Evolutionary conservation across 2,797 vertebrate genomes (phyloP).

Genomic region (Hozukius guyotensis): DNA sequence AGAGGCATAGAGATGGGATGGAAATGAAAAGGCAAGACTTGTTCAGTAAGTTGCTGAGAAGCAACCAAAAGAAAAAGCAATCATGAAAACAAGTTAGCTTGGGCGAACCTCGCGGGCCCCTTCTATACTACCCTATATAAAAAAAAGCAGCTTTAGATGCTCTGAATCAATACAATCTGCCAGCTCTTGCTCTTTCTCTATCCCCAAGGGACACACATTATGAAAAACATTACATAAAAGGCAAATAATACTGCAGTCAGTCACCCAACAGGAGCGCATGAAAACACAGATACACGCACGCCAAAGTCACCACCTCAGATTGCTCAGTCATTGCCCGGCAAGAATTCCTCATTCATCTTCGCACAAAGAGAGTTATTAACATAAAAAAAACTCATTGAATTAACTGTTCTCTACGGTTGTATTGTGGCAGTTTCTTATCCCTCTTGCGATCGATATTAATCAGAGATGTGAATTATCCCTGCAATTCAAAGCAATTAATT

Average conservation of each 20-base stretch:
- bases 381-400: slow-evolving; percentile 43
- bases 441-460: slow-evolving; percentile 73
- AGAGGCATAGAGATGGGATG: not conserved
- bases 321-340: slow-evolving; percentile 43
- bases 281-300: not conserved
- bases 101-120: slow-evolving; percentile 63
- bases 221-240: slow-evolving; percentile 80
- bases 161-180: slow-evolving; percentile 81
- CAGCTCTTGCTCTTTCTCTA: slow-evolving; percentile 61
- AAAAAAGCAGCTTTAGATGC: slow-evolving; percentile 71
- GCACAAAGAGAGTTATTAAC: slow-evolving; percentile 61
- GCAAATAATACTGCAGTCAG: slow-evolving; percentile 69
- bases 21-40: slow-evolving; percentile 30
- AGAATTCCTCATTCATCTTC: slow-evolving; percentile 31
- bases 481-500: slow-evolving; percentile 70
- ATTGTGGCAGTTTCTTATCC: slow-evolving; percentile 68
- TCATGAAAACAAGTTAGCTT: slow-evolving; percentile 60
- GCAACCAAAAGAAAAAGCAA: slow-evolving; percentile 63
- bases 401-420: slow-evolving; percentile 51
- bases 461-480: slow-evolving; percentile 73
- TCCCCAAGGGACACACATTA: slow-evolving; percentile 73
- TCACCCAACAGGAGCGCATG: slow-evolving; percentile 29
- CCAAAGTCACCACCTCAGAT: slow-evolving; percentile 34
- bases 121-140: slow-evolving; percentile 45
- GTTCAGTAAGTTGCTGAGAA: slow-evolving; percentile 33